Conservation (phyloP, 35 echinoderm and acorn worm genomes). For the Anneissia japonica region DNA sequence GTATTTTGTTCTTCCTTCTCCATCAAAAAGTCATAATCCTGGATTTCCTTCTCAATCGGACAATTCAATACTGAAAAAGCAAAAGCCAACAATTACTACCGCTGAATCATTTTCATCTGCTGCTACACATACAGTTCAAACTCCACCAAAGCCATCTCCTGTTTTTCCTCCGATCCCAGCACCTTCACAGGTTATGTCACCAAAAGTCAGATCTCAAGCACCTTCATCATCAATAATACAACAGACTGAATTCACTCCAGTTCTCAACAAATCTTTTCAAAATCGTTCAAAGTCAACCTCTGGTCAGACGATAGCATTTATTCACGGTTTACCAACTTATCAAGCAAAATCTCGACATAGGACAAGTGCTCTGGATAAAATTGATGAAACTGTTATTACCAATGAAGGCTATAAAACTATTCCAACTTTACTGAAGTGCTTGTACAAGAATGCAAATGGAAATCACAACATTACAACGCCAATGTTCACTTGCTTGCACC, state of each 20-base stretch:
- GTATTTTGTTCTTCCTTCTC: conserved; percentile 79
- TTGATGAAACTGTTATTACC: neutral
- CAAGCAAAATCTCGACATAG: neutral
- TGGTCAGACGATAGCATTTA: neutral
- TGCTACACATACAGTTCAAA: neutral
- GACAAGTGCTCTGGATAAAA: neutral
- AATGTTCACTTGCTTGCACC: conserved; percentile 30
- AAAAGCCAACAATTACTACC: neutral
- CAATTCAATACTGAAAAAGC: neutral
- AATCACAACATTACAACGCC: neutral
- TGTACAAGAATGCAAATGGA: neutral
- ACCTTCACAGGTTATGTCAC: neutral
- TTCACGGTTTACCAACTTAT: neutral
- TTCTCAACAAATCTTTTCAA: neutral
- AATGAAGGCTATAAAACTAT: neutral
- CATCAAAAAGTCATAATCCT: conserved; percentile 72
- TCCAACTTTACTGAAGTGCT: neutral
- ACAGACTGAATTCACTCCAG: neutral
- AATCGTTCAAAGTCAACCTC: neutral
- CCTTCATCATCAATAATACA: neutral
- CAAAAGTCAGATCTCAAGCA: neutral
- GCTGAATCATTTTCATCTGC: neutral
- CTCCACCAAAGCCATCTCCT: neutral
- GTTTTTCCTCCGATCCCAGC: neutral
- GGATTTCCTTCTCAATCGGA: conserved; percentile 34